Conservation (phyloP, 2,888 invertebrate species). For the Meiosimyza platycephala region DNA sequence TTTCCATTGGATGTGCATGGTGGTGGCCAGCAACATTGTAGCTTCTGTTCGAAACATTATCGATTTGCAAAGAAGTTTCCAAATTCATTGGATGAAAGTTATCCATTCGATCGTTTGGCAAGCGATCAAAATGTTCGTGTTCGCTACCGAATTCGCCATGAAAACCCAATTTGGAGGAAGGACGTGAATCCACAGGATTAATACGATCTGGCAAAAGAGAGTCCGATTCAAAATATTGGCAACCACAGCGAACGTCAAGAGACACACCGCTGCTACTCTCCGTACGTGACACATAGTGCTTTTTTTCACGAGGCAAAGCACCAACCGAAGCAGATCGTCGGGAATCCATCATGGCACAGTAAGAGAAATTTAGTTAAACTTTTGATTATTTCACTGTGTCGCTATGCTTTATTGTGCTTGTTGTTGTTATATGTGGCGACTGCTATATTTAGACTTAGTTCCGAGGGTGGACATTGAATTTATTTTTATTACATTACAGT, state of each 20-base stretch:
- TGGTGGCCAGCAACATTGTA: slow-evolving; percentile 52
- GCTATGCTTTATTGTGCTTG: slow-evolving; percentile 22
- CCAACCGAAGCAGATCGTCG: slow-evolving; percentile 79
- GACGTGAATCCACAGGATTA: slow-evolving; percentile 75
- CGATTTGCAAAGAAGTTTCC: slow-evolving; percentile 43
- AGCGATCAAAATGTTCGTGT: slow-evolving; percentile 51
- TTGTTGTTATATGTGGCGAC: slow-evolving; percentile 38
- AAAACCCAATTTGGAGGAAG: slow-evolving; percentile 71
- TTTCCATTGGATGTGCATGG: slow-evolving; percentile 38
- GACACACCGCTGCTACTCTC: slow-evolving; percentile 79
- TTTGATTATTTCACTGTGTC: slow-evolving; percentile 17
- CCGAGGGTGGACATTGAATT: slow-evolving; percentile 60
- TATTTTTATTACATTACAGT: slow-evolving; percentile 48
- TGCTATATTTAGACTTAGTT: slow-evolving; percentile 59
- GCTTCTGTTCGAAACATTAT: slow-evolving; percentile 57
- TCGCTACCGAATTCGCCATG: slow-evolving; percentile 65
- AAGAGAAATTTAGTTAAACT: neutral
- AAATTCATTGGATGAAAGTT: slow-evolving; percentile 45
- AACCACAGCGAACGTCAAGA: slow-evolving; percentile 85
- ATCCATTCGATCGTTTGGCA: neutral
- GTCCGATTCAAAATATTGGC: slow-evolving; percentile 87
- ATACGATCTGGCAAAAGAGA: slow-evolving; percentile 81
- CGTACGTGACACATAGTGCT: slow-evolving; percentile 77
- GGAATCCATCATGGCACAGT: slow-evolving; percentile 54
- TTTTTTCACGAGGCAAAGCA: slow-evolving; percentile 72